Evolutionary conservation across 2,888 invertebrate genomes (phyloP), one percentile per base, ranked within the genome.

Genomic region (Lithophane semibrunnea): DNA sequence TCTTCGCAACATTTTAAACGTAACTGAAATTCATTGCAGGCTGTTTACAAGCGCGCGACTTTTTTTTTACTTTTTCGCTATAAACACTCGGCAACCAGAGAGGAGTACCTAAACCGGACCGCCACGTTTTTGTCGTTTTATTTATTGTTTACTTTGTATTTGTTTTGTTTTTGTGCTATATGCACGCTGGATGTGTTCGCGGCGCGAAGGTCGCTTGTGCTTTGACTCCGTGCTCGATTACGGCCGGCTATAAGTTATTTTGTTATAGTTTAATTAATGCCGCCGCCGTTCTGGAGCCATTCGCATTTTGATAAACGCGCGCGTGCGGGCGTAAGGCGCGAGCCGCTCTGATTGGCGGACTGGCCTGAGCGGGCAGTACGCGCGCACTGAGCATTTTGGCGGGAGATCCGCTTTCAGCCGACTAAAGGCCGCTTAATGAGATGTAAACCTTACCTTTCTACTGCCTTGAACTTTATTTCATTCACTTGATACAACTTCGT

Each of bases 261-360:
- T 92, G 91, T 94, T 94, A 91, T 92, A 92, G 92, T 94, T 93
- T 92, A 90, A 88, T 88, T 89, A 88, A 89, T 90, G 83, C 85
- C 79, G 89, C 77, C 81, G 90, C 87, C 87, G 89, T 70, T 76
- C 56, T 77, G 85, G 88, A 87, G 88, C 91, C 91, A 93, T 95
- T 94, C 94, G 92, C 87, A 89, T 91, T 92, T 94, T 94, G 93
- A 95, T 95, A 95, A 94, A 94, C 90, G 92, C 94, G 94, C 94
- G 94, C 94, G 93, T 91, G 90, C 94, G 91, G 88, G 88, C 92
- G 93, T 91, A 92, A 91, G 91, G 92, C 95, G 93, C 95, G 93
- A 93, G 91, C 93, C 88, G 89, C 90, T 94, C 91, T 95, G 95
- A 96, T 96, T 96, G 95, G 96, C 89, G 90, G 89, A 91, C 92